Conservation (phyloP, 2,888 invertebrate genomes). For the Macrophya alboannulata region DNA sequence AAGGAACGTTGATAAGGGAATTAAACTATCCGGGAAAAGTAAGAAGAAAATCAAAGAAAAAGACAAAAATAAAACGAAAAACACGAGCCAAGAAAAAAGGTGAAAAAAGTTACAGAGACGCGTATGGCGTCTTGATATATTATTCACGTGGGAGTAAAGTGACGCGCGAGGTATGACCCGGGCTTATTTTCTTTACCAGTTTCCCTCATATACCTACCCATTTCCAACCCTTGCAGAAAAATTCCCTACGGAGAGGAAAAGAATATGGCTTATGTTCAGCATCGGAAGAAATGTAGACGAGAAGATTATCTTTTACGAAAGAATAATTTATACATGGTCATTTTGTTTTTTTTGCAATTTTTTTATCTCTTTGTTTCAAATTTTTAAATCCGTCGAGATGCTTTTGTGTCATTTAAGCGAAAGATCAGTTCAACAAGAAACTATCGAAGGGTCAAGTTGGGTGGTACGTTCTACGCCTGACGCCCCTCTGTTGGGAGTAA, state of each 20-base stretch:
- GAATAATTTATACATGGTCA: not conserved
- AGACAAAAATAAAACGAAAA: not conserved
- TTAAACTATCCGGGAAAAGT: not conserved
- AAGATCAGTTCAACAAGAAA: conserved; percentile 2
- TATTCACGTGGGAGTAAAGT: conserved; percentile 37
- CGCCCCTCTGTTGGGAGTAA: not conserved
- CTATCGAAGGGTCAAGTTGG: not conserved
- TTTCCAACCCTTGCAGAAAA: conserved; percentile 50
- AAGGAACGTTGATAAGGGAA: not conserved
- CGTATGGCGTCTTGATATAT: conserved; percentile 35
- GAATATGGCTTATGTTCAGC: not conserved
- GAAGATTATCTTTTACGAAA: not conserved
- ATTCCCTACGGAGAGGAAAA: conserved; percentile 20
- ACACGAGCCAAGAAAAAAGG: not conserved
- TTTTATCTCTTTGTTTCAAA: not conserved
- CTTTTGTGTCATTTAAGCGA: conserved; percentile 40
- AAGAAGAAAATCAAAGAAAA: not conserved
- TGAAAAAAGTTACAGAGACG: not conserved
- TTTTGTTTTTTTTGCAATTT: not conserved
- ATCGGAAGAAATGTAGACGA: not conserved
- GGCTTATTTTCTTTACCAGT: conserved; percentile 31
- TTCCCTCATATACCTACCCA: conserved; percentile 28
- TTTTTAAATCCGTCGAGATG: not conserved
- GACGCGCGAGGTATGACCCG: conserved; percentile 23
- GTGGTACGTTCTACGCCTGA: not conserved